Evolutionary conservation across 2,888 invertebrate genomes (phyloP), one percentile per base, ranked within the genome.

Genomic region (Drosophila kambysellisi): DNA sequence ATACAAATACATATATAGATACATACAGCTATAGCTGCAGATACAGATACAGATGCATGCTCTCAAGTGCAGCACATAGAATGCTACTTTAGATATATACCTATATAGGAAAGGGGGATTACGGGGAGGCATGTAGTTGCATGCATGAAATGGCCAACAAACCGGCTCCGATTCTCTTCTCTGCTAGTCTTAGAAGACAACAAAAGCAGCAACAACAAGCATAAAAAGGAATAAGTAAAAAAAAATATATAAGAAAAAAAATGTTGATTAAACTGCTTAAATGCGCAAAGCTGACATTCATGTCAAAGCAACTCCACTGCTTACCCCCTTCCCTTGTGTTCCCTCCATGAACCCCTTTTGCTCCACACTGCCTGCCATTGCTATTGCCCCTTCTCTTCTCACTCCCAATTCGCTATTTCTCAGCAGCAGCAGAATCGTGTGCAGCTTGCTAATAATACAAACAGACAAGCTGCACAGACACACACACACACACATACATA

Each of bases 271-370:
- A 90, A 91, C 89, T 91, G 78, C 91, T 90, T 90, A 88, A 88
- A 86, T 91, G 89, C 80, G 76, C 87, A 89, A 83, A 90, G 89
- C 88, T 89, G 89, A 89, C 89, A 89, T 90, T 91, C 91, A 90
- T 91, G 91, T 89, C 89, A 89, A 91, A 89, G 89, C 89, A 84
- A 84, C 77, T 79, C 69, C 74, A 62, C 64, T 67, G 43, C 43
- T 29, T 25, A 39, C 20, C 32, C 29, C 35, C 58, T 54, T 46
- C 29, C 33, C 29, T 25, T 20, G 25, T 25, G 37, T 30, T n/a
- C 11, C 33, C 41, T 17, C 33, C 53, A 20, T 43, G 29, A 7
- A 33, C 46, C 46, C 46, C 25, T 46, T 46, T 46, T 46, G 46
- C 46, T 46, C 46, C 20, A 12, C 46, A 39, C n/a, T 17, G 33